Base-by-base conservation (phyloP, 2,113 vertebrate species). In the Leiothrix lutea region DNA sequence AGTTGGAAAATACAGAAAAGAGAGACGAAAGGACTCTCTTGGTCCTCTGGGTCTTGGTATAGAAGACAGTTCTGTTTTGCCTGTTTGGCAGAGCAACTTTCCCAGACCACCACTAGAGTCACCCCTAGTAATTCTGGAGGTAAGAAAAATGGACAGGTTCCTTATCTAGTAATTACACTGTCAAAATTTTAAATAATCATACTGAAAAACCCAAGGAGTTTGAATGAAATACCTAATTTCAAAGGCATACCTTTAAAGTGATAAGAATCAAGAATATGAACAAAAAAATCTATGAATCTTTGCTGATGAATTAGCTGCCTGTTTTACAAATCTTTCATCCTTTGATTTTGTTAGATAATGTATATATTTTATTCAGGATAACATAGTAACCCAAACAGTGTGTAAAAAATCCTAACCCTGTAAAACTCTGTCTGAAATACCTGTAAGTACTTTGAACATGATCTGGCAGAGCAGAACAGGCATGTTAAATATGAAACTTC, bases 401-500 rank as follows among this genome's bases (percentile, higher is more conserved):
- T 47, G 15, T 42, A 53, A 89, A 92, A 85, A 81, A 50, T 38
- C 25, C 35, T 25, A 73, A 64, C 17, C 28, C 80, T 2, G 0
- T 35, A 88, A 44, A 1, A 86, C 12, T 6, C 12, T 12, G 19
- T 73, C 35, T 81, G 54, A 85, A 90, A 93, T 75, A 86, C 25
- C 14, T 78, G 25, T 48, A 47, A 57, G n/a, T 21, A 69, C 54
- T 91, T 50, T n/a, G 89, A 77, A 44, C 64, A 51, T 12, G 21
- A 56, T 16, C 85, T 4, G 11, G 69, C 83, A 83, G 67, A 97
- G 58, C 18, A 5, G 57, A 92, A 65, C 44, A 84, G 45, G 19
- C 23, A 58, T 35, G 69, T 84, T 90, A 94, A 96, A 79, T 66
- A n/a, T 78, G 66, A 77, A 94, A 89, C 26, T 89, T 21, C 62